Conservation (phyloP, 2,888 invertebrate species). For the Dilophus febrilis region DNA sequence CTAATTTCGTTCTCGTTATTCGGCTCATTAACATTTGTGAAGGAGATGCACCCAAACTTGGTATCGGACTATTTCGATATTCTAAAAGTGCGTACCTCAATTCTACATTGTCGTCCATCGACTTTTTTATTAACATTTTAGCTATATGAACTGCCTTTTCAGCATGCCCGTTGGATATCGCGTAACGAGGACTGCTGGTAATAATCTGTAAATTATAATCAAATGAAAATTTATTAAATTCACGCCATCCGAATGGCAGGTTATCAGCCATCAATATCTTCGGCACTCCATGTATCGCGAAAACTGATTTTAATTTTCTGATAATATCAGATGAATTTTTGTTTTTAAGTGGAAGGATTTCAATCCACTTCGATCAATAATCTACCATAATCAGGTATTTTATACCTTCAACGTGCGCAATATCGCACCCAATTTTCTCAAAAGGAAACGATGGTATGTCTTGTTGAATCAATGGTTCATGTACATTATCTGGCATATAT, state of each 20-base stretch:
- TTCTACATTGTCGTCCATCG: not conserved
- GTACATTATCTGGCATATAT: slow-evolving; percentile 8
- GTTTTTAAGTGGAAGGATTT: not conserved
- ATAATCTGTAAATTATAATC: not conserved
- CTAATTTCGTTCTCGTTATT: not conserved
- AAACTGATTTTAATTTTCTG: not conserved
- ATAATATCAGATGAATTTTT: not conserved
- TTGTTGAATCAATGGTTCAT: slow-evolving; percentile 13
- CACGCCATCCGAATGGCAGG: not conserved
- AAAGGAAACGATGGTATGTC: slow-evolving; percentile 12
- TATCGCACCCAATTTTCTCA: not conserved
- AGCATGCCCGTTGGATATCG: not conserved
- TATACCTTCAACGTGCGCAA: not conserved
- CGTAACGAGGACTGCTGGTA: not conserved
- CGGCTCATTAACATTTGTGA: not conserved
- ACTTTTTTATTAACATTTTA: not conserved
- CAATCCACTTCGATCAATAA: slow-evolving; percentile 3
- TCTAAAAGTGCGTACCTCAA: not conserved
- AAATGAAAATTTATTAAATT: not conserved
- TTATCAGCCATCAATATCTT: not conserved
- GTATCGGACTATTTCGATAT: not conserved
- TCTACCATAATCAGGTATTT: slow-evolving; percentile 5
- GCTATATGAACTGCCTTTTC: not conserved
- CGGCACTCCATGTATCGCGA: not conserved
- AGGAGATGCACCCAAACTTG: not conserved